Conservation (phyloP, 2,888 invertebrate species). For the Drosophila maculinotata region DNA sequence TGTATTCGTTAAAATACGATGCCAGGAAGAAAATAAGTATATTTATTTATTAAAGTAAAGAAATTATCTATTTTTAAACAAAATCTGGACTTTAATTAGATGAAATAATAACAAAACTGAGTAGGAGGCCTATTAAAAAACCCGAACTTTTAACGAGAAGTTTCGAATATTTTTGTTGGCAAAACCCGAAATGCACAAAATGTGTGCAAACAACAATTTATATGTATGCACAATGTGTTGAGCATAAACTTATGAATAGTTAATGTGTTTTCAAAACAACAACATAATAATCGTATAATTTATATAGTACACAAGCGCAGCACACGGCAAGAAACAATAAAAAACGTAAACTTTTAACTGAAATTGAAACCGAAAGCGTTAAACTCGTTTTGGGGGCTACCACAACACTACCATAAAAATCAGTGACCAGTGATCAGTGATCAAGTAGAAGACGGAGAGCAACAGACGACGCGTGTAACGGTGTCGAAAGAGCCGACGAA, state of each 20-base stretch:
- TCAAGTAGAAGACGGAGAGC: constrained; percentile 12
- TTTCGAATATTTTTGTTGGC: constrained; percentile 22
- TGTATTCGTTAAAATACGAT: too few relatives aligned
- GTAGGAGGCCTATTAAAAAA: background rate
- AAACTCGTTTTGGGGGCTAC: constrained; percentile 58
- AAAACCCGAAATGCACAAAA: constrained; percentile 34
- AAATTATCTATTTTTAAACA: too few relatives aligned
- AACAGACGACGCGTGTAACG: constrained; percentile 56
- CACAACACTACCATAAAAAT: constrained; percentile 7
- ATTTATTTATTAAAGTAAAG: too few relatives aligned
- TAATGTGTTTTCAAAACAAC: constrained; percentile 45
- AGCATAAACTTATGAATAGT: constrained; percentile 60
- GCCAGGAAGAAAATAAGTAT: too few relatives aligned
- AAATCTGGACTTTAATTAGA: constrained; percentile 3
- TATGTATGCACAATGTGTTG: constrained; percentile 12
- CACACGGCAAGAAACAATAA: constrained; percentile 51
- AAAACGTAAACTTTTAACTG: constrained; percentile 27
- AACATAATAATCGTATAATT: constrained; percentile 50
- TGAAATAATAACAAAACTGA: background rate
- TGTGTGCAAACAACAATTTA: constrained; percentile 9
- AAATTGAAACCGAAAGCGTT: constrained; percentile 39
- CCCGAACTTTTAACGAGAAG: constrained; percentile 18
- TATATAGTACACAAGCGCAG: constrained; percentile 73
- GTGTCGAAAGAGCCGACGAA: constrained; percentile 68
- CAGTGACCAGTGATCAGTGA: constrained; percentile 18